Evolutionary conservation across 2,797 vertebrate species (phyloP).

Genomic region (Muscicapa striata): DNA sequence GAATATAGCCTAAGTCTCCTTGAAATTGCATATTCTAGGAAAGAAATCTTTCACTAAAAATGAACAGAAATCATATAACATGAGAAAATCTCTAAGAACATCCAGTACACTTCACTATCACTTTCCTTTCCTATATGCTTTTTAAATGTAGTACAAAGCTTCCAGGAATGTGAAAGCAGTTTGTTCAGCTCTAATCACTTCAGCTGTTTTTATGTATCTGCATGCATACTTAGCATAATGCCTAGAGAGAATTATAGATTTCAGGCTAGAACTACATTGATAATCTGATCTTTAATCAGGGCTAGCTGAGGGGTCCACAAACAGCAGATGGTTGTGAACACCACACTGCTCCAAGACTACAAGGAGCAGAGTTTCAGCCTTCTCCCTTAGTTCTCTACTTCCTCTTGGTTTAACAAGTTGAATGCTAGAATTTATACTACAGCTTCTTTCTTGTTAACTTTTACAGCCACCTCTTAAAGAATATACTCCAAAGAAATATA

Average conservation of each 20-base stretch:
- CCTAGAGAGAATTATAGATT: conserved; percentile 67
- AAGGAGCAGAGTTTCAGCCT: background rate
- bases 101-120: background rate
- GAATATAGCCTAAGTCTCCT: background rate
- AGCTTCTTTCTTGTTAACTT: background rate
- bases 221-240: conserved; percentile 60
- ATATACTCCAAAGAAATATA: background rate
- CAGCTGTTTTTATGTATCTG: conserved; percentile 46
- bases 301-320: background rate
- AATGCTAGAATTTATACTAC: background rate
- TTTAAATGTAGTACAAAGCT: conserved; percentile 31
- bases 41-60: background rate
- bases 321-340: conserved; percentile 43
- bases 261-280: conserved; percentile 45
- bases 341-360: background rate
- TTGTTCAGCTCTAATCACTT: conserved; percentile 60
- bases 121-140: background rate
- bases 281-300: conserved; percentile 67
- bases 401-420: background rate
- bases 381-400: background rate
- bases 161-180: conserved; percentile 12
- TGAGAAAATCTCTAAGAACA: background rate
- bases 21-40: background rate
- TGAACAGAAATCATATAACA: background rate
- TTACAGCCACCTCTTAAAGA: background rate